Evolutionary conservation across 2,113 vertebrate species (phyloP).

Genomic region (Aptenodytes forsteri): DNA sequence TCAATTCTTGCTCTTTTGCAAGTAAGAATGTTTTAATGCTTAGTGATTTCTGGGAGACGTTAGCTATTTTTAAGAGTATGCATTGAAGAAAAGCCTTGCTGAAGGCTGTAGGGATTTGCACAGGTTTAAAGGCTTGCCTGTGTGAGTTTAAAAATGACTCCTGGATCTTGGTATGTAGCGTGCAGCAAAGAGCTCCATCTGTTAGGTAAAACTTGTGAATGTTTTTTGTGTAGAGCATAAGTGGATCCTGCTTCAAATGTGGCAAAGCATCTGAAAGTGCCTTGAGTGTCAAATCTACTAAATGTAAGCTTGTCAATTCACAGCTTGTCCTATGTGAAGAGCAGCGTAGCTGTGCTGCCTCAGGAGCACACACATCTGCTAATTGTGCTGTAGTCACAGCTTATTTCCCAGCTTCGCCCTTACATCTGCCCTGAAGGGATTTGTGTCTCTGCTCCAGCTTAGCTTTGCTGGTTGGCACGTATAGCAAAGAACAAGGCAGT

Average conservation of each 20-base stretch:
- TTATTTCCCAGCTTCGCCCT: not conserved
- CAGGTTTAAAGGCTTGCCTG: not conserved
- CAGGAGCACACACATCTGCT: not conserved
- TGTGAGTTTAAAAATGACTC: not conserved
- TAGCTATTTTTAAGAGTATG: not conserved
- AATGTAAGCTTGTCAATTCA: not conserved
- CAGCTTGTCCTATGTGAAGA: not conserved
- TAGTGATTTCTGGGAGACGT: not conserved
- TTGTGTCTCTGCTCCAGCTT: not conserved
- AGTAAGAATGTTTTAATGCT: not conserved
- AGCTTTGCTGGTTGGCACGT: not conserved
- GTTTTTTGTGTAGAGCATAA: constrained; percentile 1
- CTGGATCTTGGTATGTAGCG: not conserved
- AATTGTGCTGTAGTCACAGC: not conserved
- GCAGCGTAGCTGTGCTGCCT: not conserved
- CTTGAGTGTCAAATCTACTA: not conserved
- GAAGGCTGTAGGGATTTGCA: not conserved
- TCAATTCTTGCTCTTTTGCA: not conserved
- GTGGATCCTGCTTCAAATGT: constrained; percentile 13
- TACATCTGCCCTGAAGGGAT: not conserved
- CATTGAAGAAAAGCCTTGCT: not conserved
- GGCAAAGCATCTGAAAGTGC: constrained; percentile 7
- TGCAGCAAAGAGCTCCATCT: constrained; percentile 44
- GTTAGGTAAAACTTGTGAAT: constrained; percentile 23
- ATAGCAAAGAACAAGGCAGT: not conserved